Base-by-base conservation (phyloP, 1,140 invertebrate species). In the Drosophila kikkawai region DNA sequence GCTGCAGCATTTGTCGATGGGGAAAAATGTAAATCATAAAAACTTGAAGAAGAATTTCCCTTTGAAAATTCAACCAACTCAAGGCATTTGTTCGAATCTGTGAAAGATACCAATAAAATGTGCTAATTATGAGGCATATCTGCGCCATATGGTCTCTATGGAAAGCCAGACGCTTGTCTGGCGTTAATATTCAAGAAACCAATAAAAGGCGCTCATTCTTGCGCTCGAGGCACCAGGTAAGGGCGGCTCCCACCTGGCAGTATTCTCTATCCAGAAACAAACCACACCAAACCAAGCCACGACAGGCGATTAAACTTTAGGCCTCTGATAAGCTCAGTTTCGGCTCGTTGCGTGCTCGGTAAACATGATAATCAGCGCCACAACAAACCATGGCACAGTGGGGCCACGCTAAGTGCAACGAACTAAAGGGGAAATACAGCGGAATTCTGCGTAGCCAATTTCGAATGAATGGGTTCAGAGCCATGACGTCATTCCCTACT, bases 311-410 rank as follows among this genome's bases (percentile, higher is more conserved):
- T 78, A 44, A 60, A 68, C 56, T 55, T 48, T 36, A 44, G 44
- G 48, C 37, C 32, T 69, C 15, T 69, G 63, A 68, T 77, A 68
- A 77, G 39, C 48, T 44, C 50, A 26, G 74, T 56, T 78, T 59
- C 57, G 75, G 64, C 45, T 77, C 48, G 74, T 78, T 78, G 75
- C 75, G 75, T 78, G 75, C 39, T 50, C 50, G 42, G 50, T 44
- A 48, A 68, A 78, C 75, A 78, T 78, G 75, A 78, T 69, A 78
- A 77, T 78, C 64, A 50, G 41, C 37, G 13, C 56, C 75, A 77
- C 64, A 77, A 56, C 65, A 77, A 78, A 32, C 44, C 48, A 15
- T 22, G 5, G 11, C 48, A 32, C 32, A 45, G 45, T 56, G 48
- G 37, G 22, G 3, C 37, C 3, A 15, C 53, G 67, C 44, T 50